Conservation (phyloP, 2,888 invertebrate genomes). For the Tanypteryx hageni region DNA sequence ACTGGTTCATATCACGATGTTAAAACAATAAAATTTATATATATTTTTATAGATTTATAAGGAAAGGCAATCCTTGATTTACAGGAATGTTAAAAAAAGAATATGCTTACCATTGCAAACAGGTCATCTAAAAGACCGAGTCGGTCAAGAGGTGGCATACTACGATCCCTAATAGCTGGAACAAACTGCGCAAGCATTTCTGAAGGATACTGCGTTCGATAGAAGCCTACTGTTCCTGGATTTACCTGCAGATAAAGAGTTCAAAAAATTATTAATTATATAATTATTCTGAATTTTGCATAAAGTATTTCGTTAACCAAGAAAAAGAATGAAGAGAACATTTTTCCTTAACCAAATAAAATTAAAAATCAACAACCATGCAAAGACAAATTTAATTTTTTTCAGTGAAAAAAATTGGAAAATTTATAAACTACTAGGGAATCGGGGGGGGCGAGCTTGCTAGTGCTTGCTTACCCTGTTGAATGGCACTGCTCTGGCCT, state of each 20-base stretch:
- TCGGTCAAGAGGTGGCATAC: constrained; percentile 91
- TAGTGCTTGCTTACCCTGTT: too few species aligned
- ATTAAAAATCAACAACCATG: too few species aligned
- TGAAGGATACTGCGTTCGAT: constrained; percentile 90
- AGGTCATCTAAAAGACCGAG: constrained; percentile 94
- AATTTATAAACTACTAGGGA: too few species aligned
- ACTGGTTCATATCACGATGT: neutral
- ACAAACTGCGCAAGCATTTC: constrained; percentile 86
- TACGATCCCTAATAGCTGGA: constrained; percentile 87
- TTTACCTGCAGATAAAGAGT: constrained; percentile 79
- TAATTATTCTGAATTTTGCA: too few species aligned
- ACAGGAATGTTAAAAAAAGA: neutral
- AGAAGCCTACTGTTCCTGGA: constrained; percentile 91
- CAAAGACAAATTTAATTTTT: too few species aligned
- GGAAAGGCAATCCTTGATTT: neutral
- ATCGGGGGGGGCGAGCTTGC: too few species aligned
- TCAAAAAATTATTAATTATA: too few species aligned
- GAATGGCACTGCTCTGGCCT: too few species aligned
- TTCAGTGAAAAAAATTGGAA: neutral
- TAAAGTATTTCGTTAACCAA: too few species aligned
- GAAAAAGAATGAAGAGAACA: too few species aligned
- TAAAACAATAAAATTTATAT: neutral
- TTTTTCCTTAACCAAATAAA: too few species aligned
- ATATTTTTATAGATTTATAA: neutral
- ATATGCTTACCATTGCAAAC: constrained; percentile 85